Percentiles rank a stretch among this genome's conserved stretches.
Conservation (phyloP, 2,113 vertebrate genomes). For the Monopterus albus region DNA sequence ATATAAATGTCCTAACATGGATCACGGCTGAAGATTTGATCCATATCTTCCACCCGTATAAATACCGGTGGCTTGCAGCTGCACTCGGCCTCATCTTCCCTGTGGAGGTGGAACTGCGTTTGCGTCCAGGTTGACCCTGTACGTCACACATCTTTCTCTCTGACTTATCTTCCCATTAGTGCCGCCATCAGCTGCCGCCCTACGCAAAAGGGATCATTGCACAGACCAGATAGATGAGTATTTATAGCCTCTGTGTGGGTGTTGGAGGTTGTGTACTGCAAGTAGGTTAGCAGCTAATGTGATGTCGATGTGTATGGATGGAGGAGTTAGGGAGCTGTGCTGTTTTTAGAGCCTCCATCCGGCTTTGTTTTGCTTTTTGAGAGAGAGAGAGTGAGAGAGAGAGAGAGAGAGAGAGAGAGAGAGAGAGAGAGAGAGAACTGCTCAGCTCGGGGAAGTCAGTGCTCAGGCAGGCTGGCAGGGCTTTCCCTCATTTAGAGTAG, state of each 20-base stretch:
- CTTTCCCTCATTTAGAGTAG: slow-evolving; percentile 75
- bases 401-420: not conserved
- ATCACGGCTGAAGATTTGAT: too few relatives aligned
- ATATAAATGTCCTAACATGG: too few relatives aligned
- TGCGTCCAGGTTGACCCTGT: slow-evolving; percentile 2
- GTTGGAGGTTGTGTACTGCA: slow-evolving; percentile 57
- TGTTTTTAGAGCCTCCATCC: slow-evolving; percentile 53
- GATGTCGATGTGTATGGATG: slow-evolving; percentile 52
- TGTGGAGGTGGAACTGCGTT: slow-evolving; percentile 5
- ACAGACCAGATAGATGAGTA: slow-evolving; percentile 54
- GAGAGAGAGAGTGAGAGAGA: not conserved
- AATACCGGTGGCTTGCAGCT: not conserved
- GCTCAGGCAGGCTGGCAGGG: slow-evolving; percentile 62
- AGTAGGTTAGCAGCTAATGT: slow-evolving; percentile 79
- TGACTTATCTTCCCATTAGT: slow-evolving; percentile 26
- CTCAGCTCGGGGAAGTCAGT: slow-evolving; percentile 45
- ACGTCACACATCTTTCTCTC: not conserved
- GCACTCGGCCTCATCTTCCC: not conserved
- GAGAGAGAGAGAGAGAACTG: slow-evolving; percentile 4
- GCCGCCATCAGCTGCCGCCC: not conserved
- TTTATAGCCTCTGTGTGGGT: slow-evolving; percentile 66
- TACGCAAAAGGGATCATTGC: slow-evolving; percentile 66
- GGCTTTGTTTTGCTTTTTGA: slow-evolving; percentile 52
- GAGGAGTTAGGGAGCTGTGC: slow-evolving; percentile 57
- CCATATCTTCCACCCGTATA: too few relatives aligned